These are phyloP conservation scores for Triplophysa yarkandensis DNA, from an alignment of 2,797 vertebrate genomes.

Conservation along the genomic window DNA sequence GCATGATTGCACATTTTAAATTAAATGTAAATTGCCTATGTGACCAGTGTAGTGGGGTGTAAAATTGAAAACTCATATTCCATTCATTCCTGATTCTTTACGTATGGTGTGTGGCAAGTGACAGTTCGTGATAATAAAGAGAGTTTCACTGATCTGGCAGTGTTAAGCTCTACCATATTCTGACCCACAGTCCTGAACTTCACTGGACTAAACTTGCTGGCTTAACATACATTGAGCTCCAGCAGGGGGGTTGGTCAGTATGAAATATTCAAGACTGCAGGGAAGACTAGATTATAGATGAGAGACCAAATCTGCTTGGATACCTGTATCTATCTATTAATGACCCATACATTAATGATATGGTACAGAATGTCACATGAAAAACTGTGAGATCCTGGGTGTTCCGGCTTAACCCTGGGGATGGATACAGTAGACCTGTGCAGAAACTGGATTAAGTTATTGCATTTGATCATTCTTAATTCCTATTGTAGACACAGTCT, in stretches of 20 bases:
- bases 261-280: conserved; percentile 82
- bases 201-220: neutral
- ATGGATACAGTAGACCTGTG: conserved; percentile 6
- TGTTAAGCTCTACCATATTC: neutral
- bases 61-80: conserved; percentile 30
- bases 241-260: conserved; percentile 43
- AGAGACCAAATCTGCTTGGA: conserved; percentile 44
- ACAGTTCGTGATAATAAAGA: conserved; percentile 24
- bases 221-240: conserved; percentile 27
- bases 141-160: neutral
- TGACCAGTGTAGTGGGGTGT: conserved; percentile 32
- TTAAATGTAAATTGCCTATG: conserved; percentile 23
- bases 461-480: conserved; percentile 12
- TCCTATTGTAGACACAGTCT: neutral
- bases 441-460: conserved; percentile 9
- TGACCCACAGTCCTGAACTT: conserved; percentile 1
- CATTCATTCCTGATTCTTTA: conserved; percentile 6
- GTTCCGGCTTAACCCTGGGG: conserved; percentile 53
- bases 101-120: neutral
- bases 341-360: conserved; percentile 58
- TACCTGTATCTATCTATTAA: conserved; percentile 48
- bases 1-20: conserved; percentile 40
- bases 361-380: conserved; percentile 39
- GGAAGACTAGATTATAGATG: conserved; percentile 79
- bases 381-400: conserved; percentile 62